Evolutionary conservation across 2,888 invertebrate genomes (phyloP).

Genomic region (Nebria brevicollis): DNA sequence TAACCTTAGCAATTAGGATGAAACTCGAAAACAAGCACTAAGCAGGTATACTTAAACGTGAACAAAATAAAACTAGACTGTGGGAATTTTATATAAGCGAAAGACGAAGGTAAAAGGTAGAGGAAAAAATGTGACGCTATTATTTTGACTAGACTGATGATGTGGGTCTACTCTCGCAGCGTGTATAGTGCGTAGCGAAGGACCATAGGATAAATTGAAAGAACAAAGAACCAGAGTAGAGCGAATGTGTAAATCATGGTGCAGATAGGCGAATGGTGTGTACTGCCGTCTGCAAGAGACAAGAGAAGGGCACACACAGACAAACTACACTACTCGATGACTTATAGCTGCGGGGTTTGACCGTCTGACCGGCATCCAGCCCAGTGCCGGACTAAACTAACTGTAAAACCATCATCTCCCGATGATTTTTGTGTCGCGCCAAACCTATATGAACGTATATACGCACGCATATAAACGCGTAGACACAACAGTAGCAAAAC

Average conservation of each 20-base stretch:
- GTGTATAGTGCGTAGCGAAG: background rate
- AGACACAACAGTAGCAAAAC: slow-evolving; percentile 12
- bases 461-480: background rate
- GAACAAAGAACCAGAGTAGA: slow-evolving; percentile 10
- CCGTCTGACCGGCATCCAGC: slow-evolving; percentile 53
- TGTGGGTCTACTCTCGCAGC: background rate
- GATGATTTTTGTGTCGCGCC: slow-evolving; percentile 34
- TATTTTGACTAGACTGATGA: background rate
- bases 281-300: background rate
- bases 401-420: slow-evolving; percentile 27
- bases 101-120: background rate
- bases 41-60: background rate
- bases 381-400: slow-evolving; percentile 29
- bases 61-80: background rate
- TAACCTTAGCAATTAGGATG: background rate
- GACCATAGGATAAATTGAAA: background rate
- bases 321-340: slow-evolving; percentile 17
- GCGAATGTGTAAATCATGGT: slow-evolving; percentile 10
- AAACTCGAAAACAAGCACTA: background rate
- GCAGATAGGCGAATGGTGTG: background rate
- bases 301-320: slow-evolving; percentile 15
- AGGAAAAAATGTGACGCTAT: background rate
- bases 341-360: slow-evolving; percentile 52
- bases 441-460: background rate
- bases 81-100: background rate